phyloP scores from a whole-genome alignment of 2,113 vertebrate species.

The sheep (Ovis aries) region DNA sequence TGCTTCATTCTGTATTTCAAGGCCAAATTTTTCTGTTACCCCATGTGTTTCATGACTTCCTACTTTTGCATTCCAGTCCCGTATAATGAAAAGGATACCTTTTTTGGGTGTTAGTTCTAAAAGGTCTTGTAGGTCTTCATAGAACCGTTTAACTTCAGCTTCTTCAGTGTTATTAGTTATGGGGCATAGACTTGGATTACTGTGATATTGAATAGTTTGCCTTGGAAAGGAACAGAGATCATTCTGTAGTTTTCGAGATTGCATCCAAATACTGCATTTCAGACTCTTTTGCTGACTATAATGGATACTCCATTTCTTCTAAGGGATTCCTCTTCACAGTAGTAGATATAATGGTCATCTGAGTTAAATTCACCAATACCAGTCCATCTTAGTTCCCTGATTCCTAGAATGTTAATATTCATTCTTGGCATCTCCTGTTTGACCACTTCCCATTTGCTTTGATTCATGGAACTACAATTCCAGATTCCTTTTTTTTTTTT shows the following conservation, averaged over 20 bases:
- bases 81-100: neutral
- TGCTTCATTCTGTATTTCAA: neutral
- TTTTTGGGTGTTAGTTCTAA: neutral
- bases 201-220: too few species aligned
- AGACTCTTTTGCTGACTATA: too few species aligned
- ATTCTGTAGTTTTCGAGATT: too few species aligned
- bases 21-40: neutral
- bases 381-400: too few species aligned
- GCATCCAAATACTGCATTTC: too few species aligned
- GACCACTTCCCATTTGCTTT: neutral
- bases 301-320: too few species aligned
- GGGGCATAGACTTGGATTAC: too few species aligned
- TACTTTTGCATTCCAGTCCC: neutral
- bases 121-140: neutral
- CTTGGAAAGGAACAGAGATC: too few species aligned
- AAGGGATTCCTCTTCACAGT: too few species aligned
- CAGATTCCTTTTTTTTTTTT: neutral
- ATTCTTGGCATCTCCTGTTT: neutral
- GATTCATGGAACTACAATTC: neutral
- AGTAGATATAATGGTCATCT: too few species aligned
- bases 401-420: neutral
- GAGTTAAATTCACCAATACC: too few species aligned
- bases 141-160: neutral
- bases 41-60: neutral
- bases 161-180: neutral